A percentile compares a stretch with the other conserved stretches of the same genome.
Conservation (phyloP, 1,140 invertebrate genomes). For the Acromyrmex echinatior region DNA sequence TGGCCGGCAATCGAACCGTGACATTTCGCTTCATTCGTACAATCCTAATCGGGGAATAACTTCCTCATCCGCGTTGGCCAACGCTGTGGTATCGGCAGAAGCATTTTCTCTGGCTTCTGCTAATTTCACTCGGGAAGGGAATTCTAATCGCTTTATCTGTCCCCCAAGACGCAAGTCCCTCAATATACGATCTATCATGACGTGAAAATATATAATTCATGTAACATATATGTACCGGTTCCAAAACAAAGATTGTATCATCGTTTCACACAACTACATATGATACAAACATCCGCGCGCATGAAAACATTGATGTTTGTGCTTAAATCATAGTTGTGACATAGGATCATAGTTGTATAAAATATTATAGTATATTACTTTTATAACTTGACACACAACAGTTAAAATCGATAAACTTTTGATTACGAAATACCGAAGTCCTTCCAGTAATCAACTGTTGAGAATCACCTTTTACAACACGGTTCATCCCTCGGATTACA, state of each 20-base stretch:
- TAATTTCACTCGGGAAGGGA: not conserved
- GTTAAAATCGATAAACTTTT: slow-evolving; percentile 4
- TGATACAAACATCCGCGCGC: too few relatives aligned
- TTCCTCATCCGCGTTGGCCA: not conserved
- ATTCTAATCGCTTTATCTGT: slow-evolving; percentile 9
- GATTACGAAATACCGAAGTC: not conserved
- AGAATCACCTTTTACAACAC: not conserved
- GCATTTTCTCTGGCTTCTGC: slow-evolving; percentile 20
- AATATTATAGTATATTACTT: not conserved
- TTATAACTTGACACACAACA: not conserved
- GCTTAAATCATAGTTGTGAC: too few relatives aligned
- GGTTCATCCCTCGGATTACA: not conserved
- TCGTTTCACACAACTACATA: too few relatives aligned
- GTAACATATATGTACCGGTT: not conserved
- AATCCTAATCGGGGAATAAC: slow-evolving; percentile 36
- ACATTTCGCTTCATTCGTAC: slow-evolving; percentile 46
- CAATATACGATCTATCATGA: not conserved
- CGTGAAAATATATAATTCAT: slow-evolving; percentile 36
- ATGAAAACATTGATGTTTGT: too few relatives aligned
- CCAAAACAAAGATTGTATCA: not conserved
- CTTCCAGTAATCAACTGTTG: not conserved
- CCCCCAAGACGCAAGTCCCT: not conserved
- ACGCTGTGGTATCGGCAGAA: slow-evolving; percentile 32
- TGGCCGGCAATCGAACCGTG: slow-evolving; percentile 17
- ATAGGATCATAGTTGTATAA: too few relatives aligned